phyloP scores from a whole-genome alignment of 1,140 invertebrate genomes.

The Plectrocnemia conspersa region DNA sequence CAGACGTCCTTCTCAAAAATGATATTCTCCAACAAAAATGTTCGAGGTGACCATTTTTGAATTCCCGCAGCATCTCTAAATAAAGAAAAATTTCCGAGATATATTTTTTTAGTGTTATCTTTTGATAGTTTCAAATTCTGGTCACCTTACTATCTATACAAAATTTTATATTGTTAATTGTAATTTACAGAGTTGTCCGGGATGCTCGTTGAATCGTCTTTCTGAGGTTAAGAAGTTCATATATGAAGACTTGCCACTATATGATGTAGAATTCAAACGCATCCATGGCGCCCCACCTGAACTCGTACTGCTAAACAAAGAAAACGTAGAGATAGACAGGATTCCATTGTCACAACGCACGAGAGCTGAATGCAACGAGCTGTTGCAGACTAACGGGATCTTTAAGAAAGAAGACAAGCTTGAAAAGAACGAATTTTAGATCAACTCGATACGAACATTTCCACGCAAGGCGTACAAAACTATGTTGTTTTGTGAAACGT shows the following conservation, averaged over 20 bases:
- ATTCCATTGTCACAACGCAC: conserved; percentile 55
- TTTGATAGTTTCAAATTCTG: background rate
- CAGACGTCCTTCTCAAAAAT: too few relatives aligned
- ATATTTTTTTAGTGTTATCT: conserved; percentile 3
- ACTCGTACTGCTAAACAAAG: conserved; percentile 57
- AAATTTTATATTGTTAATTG: too few relatives aligned
- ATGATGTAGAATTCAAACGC: conserved; percentile 62
- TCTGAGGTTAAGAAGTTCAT: conserved; percentile 72
- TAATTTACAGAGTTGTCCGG: conserved; percentile 66
- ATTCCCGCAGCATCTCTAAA: background rate
- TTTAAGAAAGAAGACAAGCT: too few relatives aligned
- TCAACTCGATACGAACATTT: too few relatives aligned
- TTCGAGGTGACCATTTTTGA: background rate
- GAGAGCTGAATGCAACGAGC: conserved; percentile 64
- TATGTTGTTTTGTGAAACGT: too few relatives aligned
- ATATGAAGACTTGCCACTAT: conserved; percentile 66
- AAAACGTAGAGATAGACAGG: conserved; percentile 60
- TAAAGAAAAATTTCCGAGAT: conserved; percentile 11
- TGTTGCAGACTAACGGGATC: conserved; percentile 59
- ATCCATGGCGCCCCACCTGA: conserved; percentile 65
- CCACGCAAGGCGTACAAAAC: too few relatives aligned
- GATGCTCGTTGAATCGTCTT: conserved; percentile 68
- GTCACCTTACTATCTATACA: too few relatives aligned
- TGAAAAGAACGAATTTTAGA: too few relatives aligned
- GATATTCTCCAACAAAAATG: too few relatives aligned